phyloP scores from a whole-genome alignment of 2,113 vertebrate species.

The Chiloscyllium plagiosum region DNA sequence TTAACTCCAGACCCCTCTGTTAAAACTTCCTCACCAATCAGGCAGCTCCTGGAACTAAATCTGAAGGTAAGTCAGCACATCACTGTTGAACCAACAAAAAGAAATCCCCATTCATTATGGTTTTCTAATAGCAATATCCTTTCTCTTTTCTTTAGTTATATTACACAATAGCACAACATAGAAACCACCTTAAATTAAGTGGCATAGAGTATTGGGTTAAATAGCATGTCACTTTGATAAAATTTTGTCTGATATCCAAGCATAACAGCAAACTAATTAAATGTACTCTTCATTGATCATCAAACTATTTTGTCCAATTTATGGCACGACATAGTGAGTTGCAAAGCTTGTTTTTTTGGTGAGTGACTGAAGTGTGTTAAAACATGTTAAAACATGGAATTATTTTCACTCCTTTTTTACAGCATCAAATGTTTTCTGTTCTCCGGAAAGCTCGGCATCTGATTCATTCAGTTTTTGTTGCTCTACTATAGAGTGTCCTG shows the following conservation, averaged over 20 bases:
- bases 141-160: neutral
- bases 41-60: neutral
- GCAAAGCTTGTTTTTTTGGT: neutral
- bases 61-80: neutral
- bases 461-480: conserved; percentile 11
- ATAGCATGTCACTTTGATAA: neutral
- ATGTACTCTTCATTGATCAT: neutral
- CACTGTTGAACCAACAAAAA: neutral
- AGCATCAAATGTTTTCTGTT: neutral
- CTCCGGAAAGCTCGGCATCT: neutral
- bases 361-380: neutral
- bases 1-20: neutral
- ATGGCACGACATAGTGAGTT: neutral
- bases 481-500: neutral
- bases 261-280: neutral
- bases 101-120: too few relatives aligned
- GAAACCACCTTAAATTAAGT: neutral
- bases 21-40: neutral
- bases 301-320: neutral
- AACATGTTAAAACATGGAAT: neutral
- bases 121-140: neutral
- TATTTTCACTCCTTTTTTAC: neutral
- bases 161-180: neutral
- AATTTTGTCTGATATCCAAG: neutral
- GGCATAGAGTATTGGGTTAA: too few relatives aligned